A percentile compares a stretch with the other conserved stretches of the same genome.
Conservation (phyloP, 2,113 vertebrate genomes). For the Leptobrachium ailaonicum region DNA sequence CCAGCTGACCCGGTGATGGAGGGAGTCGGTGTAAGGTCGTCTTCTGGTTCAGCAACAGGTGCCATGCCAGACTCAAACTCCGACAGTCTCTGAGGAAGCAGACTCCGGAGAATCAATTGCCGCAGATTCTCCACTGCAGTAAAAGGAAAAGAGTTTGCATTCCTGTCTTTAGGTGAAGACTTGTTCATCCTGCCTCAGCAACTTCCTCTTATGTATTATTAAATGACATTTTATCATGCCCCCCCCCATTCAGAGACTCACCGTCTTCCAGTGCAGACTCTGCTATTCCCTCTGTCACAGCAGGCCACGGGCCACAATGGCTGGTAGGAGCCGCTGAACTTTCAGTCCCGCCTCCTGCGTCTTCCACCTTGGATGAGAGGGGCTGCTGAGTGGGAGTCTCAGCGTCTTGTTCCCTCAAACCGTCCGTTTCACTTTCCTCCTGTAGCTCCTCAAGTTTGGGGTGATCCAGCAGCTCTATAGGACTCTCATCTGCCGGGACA, state of each 20-base stretch:
- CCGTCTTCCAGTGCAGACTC: slow-evolving; percentile 69
- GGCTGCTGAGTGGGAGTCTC: slow-evolving; percentile 23
- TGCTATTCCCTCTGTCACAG: slow-evolving; percentile 50
- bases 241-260: slow-evolving; percentile 45
- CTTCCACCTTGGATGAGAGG: background rate
- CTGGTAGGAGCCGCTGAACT: background rate
- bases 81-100: slow-evolving; percentile 51
- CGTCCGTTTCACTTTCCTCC: slow-evolving; percentile 39
- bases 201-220: background rate
- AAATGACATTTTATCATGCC: background rate
- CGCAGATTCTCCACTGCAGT: slow-evolving; percentile 67
- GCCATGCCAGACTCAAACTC: background rate
- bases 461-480: background rate
- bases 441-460: background rate
- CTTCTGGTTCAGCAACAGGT: slow-evolving; percentile 53
- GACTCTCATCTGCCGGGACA: slow-evolving; percentile 27
- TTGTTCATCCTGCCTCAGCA: background rate
- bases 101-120: slow-evolving; percentile 58
- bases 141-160: background rate
- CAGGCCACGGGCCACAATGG: slow-evolving; percentile 39
- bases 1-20: slow-evolving; percentile 46
- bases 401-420: slow-evolving; percentile 45
- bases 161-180: background rate
- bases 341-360: background rate
- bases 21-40: slow-evolving; percentile 64